Evolutionary conservation across 2,888 invertebrate genomes (phyloP), one percentile per base, ranked within the genome.

Genomic region (Sarcophaga rosellei): DNA sequence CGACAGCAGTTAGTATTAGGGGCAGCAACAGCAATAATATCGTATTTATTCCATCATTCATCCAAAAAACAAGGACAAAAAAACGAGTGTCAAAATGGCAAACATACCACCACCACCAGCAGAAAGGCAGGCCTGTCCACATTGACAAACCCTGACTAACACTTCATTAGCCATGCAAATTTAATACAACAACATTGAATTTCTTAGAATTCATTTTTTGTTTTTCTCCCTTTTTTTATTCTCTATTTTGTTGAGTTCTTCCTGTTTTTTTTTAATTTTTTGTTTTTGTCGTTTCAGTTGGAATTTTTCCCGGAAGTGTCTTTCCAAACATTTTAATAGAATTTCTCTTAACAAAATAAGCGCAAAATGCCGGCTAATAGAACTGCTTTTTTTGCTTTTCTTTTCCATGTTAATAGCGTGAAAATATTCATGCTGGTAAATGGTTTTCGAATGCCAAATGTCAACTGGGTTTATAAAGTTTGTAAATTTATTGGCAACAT

Each of bases 111-210:
- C 25, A 35, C 10, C 62, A 35, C 53, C 61, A 68, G 10, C 35
- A 35, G 35, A 2, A 8, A 35, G 35, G 35, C 35, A 73, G 17
- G 23, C 25, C 20, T 17, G 35, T 57, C 61, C 59, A 62, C 53
- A 53, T 63, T 76, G 35, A 69, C 73, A 76, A 65, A 61, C 53
- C 68, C 69, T 20, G 62, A 70, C 82, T 77, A 86, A 78, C 81
- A 86, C 86, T 86, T 86, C 86, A 86, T 86, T 86, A 86, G 86
- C 74, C 74, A 86, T 86, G 80, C 86, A 86, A 86, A 86, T 86
- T 74, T 81, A 78, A 84, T 86, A 84, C 81, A 75, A 63, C 63
- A 73, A 65, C 35, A 35, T 35, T 35, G 35, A 35, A 35, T 35
- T 21, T 66, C 75, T 63, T 10, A 73, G 53, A 8, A 20, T 68